Conservation (phyloP, 2,113 vertebrate species). For the Aegotheles bennettii region DNA sequence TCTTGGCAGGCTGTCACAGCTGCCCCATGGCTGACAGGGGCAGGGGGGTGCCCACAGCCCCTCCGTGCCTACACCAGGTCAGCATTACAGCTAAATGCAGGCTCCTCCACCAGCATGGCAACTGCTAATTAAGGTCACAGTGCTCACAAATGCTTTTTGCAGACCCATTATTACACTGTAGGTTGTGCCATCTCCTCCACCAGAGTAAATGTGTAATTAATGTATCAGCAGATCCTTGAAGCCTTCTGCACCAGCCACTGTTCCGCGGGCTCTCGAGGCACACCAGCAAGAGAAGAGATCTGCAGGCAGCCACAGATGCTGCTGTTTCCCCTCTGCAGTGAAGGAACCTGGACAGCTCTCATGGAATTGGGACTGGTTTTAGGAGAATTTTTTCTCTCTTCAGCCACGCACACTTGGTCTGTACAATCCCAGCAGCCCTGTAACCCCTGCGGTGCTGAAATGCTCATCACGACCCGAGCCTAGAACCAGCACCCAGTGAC, state of each 20-base stretch:
- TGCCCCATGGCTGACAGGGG: rapidly evolving
- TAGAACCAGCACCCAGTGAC: neutral
- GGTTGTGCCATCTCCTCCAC: neutral
- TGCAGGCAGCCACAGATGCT: neutral
- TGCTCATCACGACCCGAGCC: neutral
- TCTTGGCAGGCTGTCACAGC: neutral
- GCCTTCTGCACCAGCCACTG: neutral
- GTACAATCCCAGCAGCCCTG: neutral
- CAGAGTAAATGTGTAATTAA: neutral
- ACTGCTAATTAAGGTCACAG: neutral
- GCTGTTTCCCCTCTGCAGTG: neutral
- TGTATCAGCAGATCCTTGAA: neutral
- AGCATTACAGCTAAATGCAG: neutral
- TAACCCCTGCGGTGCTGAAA: neutral
- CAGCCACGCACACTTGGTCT: rapidly evolving
- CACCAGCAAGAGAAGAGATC: neutral
- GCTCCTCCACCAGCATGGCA: neutral
- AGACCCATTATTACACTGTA: neutral
- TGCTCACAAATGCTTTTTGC: neutral
- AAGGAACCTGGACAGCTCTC: neutral
- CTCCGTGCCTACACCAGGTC: neutral
- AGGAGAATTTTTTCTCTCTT: neutral
- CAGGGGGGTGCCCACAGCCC: neutral
- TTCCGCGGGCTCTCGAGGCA: neutral
- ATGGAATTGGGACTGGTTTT: neutral